Evolutionary conservation across 92 coral and sea anemone species (phyloP).

Genomic region (Plumapathes pennacea): DNA sequence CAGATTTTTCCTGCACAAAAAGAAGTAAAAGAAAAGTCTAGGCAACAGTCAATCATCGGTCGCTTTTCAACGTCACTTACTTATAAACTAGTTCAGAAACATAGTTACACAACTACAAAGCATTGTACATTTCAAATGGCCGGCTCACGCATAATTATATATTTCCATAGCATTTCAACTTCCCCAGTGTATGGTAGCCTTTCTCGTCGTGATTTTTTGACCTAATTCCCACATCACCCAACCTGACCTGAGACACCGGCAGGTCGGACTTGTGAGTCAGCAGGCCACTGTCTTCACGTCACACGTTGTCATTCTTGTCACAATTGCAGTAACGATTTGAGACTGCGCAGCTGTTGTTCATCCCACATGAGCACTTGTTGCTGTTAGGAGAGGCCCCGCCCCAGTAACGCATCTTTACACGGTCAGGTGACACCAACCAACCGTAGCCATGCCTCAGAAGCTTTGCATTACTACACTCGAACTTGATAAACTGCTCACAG

Average conservation of each 20-base stretch:
- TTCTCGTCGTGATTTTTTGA: background rate
- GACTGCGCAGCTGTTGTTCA: background rate
- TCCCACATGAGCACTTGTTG: background rate
- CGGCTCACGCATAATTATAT: too few species aligned
- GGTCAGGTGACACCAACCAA: background rate
- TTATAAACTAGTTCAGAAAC: too few species aligned
- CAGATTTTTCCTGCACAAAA: too few species aligned
- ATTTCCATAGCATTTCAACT: background rate
- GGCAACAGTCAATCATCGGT: too few species aligned
- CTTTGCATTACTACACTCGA: too few species aligned
- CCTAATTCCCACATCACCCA: conserved; percentile 1
- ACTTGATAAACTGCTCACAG: too few species aligned
- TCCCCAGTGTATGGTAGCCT: background rate
- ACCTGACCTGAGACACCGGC: background rate
- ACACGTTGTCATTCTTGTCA: background rate
- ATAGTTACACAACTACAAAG: too few species aligned
- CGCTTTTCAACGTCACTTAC: too few species aligned
- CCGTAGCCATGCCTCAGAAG: too few species aligned
- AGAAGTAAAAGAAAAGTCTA: too few species aligned
- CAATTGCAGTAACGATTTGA: too few species aligned
- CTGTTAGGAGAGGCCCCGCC: background rate
- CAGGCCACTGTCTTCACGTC: conserved; percentile 1
- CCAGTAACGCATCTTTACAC: background rate
- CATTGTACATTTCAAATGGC: too few species aligned
- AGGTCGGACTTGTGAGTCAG: background rate